These are phyloP conservation scores for Temnothorax ravouxi DNA, from an alignment of 2,888 invertebrate species.

Conservation along the genomic window DNA sequence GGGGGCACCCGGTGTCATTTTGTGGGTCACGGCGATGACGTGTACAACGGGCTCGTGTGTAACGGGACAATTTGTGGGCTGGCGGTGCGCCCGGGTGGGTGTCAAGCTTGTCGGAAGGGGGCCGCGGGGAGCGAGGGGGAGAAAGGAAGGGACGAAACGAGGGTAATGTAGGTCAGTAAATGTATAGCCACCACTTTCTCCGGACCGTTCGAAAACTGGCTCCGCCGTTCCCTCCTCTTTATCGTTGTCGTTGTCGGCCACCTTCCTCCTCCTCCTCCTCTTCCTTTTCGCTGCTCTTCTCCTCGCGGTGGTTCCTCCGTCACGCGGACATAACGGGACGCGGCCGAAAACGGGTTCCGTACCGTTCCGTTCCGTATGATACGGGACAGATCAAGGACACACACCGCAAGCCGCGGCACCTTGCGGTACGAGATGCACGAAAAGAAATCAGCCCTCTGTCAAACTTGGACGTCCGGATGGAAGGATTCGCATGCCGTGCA, in stretches of 20 bases:
- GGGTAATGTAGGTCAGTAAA: slow-evolving; percentile 86
- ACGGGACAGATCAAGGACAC: slow-evolving; percentile 79
- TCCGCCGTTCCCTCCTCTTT: slow-evolving; percentile 59
- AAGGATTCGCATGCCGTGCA: neutral
- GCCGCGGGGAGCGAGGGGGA: slow-evolving; percentile 25
- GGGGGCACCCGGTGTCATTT: slow-evolving; percentile 67
- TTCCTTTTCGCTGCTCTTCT: slow-evolving; percentile 25
- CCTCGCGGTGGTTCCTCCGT: slow-evolving; percentile 64
- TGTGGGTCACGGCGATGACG: slow-evolving; percentile 80
- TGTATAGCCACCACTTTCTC: slow-evolving; percentile 84
- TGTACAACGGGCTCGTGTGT: slow-evolving; percentile 72
- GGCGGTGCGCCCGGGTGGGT: slow-evolving; percentile 72
- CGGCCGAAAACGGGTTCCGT: slow-evolving; percentile 75
- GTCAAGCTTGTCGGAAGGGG: slow-evolving; percentile 53
- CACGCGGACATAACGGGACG: slow-evolving; percentile 80
- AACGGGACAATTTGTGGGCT: slow-evolving; percentile 79
- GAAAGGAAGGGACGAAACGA: slow-evolving; percentile 66
- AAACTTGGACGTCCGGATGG: neutral
- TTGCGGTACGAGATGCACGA: slow-evolving; percentile 30
- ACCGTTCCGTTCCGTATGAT: slow-evolving; percentile 64
- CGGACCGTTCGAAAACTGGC: slow-evolving; percentile 85
- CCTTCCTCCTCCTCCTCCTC: slow-evolving; percentile 12
- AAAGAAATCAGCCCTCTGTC: neutral
- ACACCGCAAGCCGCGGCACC: slow-evolving; percentile 62
- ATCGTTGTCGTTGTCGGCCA: slow-evolving; percentile 29